Conservation (phyloP, 2,888 invertebrate genomes). For the Drosophila paucipuncta region DNA sequence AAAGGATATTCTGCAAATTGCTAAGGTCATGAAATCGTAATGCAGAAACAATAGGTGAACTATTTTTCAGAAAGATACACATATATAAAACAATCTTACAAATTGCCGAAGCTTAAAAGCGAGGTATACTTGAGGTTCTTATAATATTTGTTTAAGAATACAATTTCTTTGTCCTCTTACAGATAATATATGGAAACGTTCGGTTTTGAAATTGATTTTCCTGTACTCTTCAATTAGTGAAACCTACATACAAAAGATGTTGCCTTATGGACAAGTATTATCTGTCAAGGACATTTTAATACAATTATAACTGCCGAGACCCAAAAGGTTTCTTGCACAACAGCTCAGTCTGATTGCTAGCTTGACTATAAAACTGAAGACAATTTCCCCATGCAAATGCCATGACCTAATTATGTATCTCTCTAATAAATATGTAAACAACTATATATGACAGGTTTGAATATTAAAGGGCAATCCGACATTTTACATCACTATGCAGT, state of each 20-base stretch:
- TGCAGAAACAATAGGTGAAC: background rate
- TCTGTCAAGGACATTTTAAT: background rate
- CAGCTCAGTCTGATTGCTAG: background rate
- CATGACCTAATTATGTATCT: background rate
- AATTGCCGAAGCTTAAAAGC: background rate
- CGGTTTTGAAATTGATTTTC: background rate
- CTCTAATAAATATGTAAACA: constrained; percentile 12
- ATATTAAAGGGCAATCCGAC: constrained; percentile 18
- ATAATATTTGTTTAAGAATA: background rate
- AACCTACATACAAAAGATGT: too few species aligned
- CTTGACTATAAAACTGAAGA: constrained; percentile 7
- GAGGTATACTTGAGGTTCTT: background rate
- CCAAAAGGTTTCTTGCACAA: background rate
- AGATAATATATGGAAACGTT: too few species aligned
- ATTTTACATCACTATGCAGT: background rate
- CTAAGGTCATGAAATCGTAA: background rate
- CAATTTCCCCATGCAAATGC: constrained; percentile 26
- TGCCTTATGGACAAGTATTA: background rate
- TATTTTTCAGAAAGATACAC: background rate
- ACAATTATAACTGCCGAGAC: background rate
- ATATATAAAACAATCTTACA: background rate
- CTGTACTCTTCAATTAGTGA: background rate
- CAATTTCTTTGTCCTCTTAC: too few species aligned
- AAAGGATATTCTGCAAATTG: constrained; percentile 5
- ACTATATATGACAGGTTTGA: constrained; percentile 14